Conservation (phyloP, 2,888 invertebrate species). For the Dioctria rufipes region DNA sequence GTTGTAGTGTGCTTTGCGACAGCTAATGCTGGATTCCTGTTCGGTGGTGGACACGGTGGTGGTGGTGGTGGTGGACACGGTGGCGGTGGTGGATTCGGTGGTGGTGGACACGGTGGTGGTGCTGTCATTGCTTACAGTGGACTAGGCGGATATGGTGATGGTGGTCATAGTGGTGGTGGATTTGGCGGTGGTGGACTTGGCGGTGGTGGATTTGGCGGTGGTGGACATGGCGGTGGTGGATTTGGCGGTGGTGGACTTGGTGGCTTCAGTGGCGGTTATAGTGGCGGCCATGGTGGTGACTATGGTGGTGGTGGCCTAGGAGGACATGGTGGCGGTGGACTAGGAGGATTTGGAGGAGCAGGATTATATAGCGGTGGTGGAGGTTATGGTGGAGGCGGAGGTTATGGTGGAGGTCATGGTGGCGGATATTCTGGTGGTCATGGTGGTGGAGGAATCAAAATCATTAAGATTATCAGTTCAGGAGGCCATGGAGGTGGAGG, state of each 20-base stretch:
- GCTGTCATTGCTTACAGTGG: too few species aligned
- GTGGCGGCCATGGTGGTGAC: constrained; percentile 51
- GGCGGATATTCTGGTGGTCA: constrained; percentile 13
- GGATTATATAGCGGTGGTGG: not conserved
- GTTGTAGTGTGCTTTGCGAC: constrained; percentile 54
- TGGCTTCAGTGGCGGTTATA: constrained; percentile 31
- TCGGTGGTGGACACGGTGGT: constrained; percentile 32
- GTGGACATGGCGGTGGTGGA: constrained; percentile 11
- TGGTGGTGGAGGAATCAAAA: constrained; percentile 1
- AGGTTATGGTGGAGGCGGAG: constrained; percentile 19
- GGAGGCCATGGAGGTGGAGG: constrained; percentile 42
- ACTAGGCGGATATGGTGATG: constrained; percentile 4
- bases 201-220: constrained; percentile 40
- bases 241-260: constrained; percentile 3
- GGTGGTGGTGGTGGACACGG: constrained; percentile 43
- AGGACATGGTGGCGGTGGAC: not conserved
- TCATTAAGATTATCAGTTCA: not conserved
- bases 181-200: constrained; percentile 43
- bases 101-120: constrained; percentile 46
- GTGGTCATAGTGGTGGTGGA: constrained; percentile 54
- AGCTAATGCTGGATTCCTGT: constrained; percentile 57
- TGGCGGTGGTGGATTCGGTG: constrained; percentile 14
- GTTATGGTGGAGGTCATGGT: constrained; percentile 25
- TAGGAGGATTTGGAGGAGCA: not conserved
- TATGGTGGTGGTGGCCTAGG: constrained; percentile 33